phyloP scores from a whole-genome alignment of 2,888 invertebrate species.

The Epinotia nisella region DNA sequence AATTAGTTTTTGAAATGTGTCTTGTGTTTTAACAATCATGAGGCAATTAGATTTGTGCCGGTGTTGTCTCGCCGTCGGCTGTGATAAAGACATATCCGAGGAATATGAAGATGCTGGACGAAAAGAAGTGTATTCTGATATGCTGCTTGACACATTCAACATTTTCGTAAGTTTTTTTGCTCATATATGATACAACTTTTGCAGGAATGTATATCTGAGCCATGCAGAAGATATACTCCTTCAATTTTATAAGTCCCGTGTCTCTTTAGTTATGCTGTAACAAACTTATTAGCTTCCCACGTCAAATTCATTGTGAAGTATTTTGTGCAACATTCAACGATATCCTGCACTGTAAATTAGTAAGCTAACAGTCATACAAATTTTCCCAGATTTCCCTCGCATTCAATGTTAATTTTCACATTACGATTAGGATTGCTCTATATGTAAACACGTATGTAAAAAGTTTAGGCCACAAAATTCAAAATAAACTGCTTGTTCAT shows the following conservation, averaged over 20 bases:
- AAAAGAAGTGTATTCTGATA: slow-evolving; percentile 51
- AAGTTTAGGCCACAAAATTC: no score
- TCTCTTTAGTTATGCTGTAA: not conserved
- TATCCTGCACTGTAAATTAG: not conserved
- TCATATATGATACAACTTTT: not conserved
- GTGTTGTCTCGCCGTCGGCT: slow-evolving; percentile 51
- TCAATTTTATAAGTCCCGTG: not conserved
- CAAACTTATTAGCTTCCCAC: not conserved
- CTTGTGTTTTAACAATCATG: slow-evolving; percentile 31
- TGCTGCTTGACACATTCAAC: slow-evolving; percentile 53
- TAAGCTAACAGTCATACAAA: not conserved
- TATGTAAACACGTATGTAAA: no score
- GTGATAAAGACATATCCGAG: slow-evolving; percentile 52
- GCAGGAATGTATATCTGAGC: not conserved
- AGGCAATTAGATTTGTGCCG: slow-evolving; percentile 49
- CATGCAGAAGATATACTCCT: not conserved
- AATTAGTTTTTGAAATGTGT: slow-evolving; percentile 39
- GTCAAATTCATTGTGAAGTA: not conserved
- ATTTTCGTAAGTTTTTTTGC: slow-evolving; percentile 51
- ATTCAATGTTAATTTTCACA: not conserved
- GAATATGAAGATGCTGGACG: slow-evolving; percentile 49
- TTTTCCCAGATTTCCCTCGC: not conserved
- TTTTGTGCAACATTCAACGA: not conserved
- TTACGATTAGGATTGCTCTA: not conserved
- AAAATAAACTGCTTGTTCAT: no score